Conservation (phyloP, 2,113 vertebrate genomes). For the Anas platyrhynchos region DNA sequence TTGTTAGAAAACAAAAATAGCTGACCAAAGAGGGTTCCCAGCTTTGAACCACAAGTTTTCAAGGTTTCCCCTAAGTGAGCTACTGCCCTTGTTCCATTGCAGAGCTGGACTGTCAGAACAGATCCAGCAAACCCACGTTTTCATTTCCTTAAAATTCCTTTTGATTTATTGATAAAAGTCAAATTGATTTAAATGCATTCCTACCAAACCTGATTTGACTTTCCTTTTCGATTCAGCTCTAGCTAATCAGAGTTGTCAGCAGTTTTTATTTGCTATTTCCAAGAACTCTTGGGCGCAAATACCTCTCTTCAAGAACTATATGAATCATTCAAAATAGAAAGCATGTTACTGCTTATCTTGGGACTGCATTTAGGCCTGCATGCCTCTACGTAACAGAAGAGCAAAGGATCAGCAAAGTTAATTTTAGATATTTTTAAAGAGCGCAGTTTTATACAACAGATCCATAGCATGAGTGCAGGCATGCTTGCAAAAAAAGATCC, state of each 20-base stretch:
- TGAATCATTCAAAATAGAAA: not conserved
- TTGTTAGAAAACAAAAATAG: not conserved
- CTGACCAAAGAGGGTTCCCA: not conserved
- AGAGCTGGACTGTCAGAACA: not conserved
- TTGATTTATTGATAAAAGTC: not conserved
- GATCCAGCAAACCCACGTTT: not conserved
- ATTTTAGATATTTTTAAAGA: not conserved
- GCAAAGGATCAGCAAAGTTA: not conserved
- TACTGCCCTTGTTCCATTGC: not conserved
- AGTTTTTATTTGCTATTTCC: not conserved
- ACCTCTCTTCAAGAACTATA: not conserved
- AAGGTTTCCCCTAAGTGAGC: not conserved
- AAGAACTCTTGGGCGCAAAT: not conserved
- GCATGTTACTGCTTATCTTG: not conserved
- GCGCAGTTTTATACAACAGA: not conserved
- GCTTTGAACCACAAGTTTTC: not conserved
- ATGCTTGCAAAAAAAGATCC: no score
- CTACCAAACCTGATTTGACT: not conserved
- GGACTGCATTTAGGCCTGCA: not conserved
- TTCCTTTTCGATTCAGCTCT: not conserved
- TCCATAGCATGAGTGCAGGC: not conserved
- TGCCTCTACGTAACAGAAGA: not conserved
- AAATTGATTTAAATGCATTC: not conserved
- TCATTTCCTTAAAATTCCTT: not conserved
- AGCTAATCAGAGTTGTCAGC: not conserved